Base-by-base conservation (phyloP, 2,797 vertebrate genomes). In the Cetoscarus ocellatus region DNA sequence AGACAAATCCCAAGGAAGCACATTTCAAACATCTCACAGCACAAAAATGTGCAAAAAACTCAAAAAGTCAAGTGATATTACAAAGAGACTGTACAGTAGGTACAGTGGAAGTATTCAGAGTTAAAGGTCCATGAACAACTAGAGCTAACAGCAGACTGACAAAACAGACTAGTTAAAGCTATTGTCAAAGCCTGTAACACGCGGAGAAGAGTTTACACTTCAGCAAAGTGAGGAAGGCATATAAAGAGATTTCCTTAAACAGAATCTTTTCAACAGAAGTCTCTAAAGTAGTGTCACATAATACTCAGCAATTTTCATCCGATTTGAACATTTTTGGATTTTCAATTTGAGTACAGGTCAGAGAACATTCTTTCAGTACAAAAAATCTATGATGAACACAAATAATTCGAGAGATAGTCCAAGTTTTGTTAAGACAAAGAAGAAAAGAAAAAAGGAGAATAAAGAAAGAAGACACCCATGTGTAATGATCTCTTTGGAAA, bases 401-500 rank as follows among this genome's bases (percentile, higher is more conserved):
- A 12, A 11, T 10, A 36, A 53, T 34, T 7, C 42, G 49, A 78
- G 66, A 59, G 10, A 47, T 42, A 19, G 45, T 68, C 35, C 27
- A 35, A 54, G 34, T 64, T 64, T 13, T 39, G 40, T 19, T 75
- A 57, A 10, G 36, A 63, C 12, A 12, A 60, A n/a, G n/a, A n/a
- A n/a, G n/a, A n/a, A 65, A 18, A 36, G 50, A 34, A 34, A 63
- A 11, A 47, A 51, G 11, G 34, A 39, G 15, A 11, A 27, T 27
- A 27, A 27, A 27, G 27, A 39, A 38, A 39, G 9, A 48, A 7
- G 48, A 51, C 17, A 67, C 8, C 48, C 40, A 56, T 18, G 36
- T 68, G 52, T 77, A 83, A 87, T 80, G n/a, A 79, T 75, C 45
- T 87, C 85, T 91, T 91, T 91, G 84, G 86, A 88, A 73, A 70